These are phyloP conservation scores for Cyclopterus lumpus DNA, from an alignment of 2,797 vertebrate species.

Conservation along the genomic window DNA sequence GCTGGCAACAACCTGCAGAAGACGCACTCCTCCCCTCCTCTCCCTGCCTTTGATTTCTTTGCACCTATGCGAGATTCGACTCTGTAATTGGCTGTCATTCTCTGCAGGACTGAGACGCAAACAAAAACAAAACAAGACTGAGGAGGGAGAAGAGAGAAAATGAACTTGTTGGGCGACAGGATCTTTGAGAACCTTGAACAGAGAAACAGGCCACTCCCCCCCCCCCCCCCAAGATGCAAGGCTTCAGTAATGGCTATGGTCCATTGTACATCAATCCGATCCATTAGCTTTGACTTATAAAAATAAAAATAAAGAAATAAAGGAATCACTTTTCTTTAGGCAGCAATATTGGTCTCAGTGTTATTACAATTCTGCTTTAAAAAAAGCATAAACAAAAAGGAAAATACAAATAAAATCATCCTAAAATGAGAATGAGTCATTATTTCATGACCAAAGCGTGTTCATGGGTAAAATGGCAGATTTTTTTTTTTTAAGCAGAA, in stretches of 20 bases:
- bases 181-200: slow-evolving; percentile 66
- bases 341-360: slow-evolving; percentile 86
- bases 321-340: slow-evolving; percentile 81
- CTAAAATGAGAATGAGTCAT: slow-evolving; percentile 70
- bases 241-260: slow-evolving; percentile 85
- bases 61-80: slow-evolving; percentile 56
- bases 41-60: slow-evolving; percentile 49
- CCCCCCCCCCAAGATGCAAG: slow-evolving; percentile 58
- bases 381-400: slow-evolving; percentile 72
- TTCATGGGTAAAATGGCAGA: slow-evolving; percentile 79
- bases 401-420: slow-evolving; percentile 72
- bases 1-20: slow-evolving; percentile 67
- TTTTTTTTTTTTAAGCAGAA: slow-evolving; percentile 68
- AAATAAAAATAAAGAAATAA: slow-evolving; percentile 72
- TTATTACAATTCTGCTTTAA: slow-evolving; percentile 82
- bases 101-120: slow-evolving; percentile 40
- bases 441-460: slow-evolving; percentile 65
- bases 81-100: slow-evolving; percentile 70
- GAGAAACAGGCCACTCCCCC: slow-evolving; percentile 37
- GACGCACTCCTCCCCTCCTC: slow-evolving; percentile 19
- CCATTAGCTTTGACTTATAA: slow-evolving; percentile 69
- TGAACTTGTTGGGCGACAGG: slow-evolving; percentile 60
- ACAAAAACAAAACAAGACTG: not conserved
- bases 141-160: slow-evolving; percentile 36
- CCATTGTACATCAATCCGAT: slow-evolving; percentile 68